A percentile compares a stretch with the other conserved stretches of the same genome.
Conservation (phyloP, 2,113 vertebrate species). For the Microcebus jonahi region DNA sequence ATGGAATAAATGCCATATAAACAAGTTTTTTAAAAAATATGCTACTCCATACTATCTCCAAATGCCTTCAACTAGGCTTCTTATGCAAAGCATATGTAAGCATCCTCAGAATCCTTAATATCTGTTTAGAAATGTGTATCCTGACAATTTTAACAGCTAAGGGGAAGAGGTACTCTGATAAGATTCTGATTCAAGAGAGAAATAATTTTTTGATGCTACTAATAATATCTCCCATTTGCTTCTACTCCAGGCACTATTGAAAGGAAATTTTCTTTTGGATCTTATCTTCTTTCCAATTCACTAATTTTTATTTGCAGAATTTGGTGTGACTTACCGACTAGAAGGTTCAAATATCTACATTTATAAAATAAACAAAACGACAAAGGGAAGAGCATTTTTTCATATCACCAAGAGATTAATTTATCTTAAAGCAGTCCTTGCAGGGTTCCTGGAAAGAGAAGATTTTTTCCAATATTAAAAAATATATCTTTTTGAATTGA, state of each 20-base stretch:
- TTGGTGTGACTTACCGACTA: neutral
- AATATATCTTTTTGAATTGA: neutral
- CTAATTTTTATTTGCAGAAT: neutral
- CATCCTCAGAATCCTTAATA: neutral
- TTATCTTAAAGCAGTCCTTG: neutral
- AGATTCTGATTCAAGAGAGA: neutral
- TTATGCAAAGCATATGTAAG: neutral
- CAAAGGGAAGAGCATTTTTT: neutral
- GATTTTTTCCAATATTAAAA: neutral
- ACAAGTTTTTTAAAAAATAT: neutral
- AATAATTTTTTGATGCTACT: neutral
- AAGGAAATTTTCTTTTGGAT: neutral
- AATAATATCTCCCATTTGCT: neutral
- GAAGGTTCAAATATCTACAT: neutral
- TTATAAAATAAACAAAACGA: neutral
- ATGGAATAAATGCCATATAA: neutral
- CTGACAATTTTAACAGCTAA: neutral
- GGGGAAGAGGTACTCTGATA: neutral
- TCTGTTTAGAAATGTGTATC: neutral
- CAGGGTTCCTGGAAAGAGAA: neutral
- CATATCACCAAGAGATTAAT: neutral
- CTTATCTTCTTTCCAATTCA: neutral
- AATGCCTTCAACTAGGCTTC: neutral
- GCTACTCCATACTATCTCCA: neutral
- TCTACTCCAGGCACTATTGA: neutral